Percentiles rank a stretch among this genome's conserved stretches.
Evolutionary conservation across 2,113 vertebrate species (phyloP).

Genomic region (Pelmatolapia mariae): DNA sequence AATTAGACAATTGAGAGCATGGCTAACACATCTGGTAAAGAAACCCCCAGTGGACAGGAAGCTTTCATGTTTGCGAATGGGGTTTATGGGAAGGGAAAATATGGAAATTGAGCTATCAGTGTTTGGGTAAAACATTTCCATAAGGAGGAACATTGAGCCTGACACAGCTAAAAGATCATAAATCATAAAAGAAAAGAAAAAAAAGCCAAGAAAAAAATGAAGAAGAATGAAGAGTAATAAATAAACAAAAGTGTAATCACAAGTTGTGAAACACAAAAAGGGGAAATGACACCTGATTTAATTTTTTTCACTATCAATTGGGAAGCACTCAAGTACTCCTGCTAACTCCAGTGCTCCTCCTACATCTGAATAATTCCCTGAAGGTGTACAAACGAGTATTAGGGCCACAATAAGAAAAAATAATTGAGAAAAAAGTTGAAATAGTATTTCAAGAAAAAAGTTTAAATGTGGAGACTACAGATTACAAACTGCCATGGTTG

Average conservation of each 20-base stretch:
- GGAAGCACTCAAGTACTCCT: neutral
- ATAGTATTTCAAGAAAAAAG: neutral
- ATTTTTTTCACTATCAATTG: neutral
- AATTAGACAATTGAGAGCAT: neutral
- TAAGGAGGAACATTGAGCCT: rapidly evolving
- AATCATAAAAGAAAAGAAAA: neutral
- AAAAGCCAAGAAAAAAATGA: neutral
- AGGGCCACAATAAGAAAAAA: neutral
- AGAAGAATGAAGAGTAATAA: neutral
- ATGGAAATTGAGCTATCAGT: neutral
- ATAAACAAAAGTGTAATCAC: neutral
- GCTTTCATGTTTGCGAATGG: neutral
- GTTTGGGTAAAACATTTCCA: neutral
- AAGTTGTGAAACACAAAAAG: neutral
- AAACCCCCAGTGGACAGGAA: neutral
- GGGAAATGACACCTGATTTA: neutral
- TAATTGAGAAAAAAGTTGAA: neutral
- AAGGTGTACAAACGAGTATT: neutral
- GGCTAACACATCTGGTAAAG: neutral
- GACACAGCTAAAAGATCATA: neutral
- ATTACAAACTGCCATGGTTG: neutral
- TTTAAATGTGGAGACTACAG: neutral
- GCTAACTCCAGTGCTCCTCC: neutral
- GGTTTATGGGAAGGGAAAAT: neutral
- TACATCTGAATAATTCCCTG: neutral